phyloP scores from a whole-genome alignment of 2,797 vertebrate species.

The Lemur catta region DNA sequence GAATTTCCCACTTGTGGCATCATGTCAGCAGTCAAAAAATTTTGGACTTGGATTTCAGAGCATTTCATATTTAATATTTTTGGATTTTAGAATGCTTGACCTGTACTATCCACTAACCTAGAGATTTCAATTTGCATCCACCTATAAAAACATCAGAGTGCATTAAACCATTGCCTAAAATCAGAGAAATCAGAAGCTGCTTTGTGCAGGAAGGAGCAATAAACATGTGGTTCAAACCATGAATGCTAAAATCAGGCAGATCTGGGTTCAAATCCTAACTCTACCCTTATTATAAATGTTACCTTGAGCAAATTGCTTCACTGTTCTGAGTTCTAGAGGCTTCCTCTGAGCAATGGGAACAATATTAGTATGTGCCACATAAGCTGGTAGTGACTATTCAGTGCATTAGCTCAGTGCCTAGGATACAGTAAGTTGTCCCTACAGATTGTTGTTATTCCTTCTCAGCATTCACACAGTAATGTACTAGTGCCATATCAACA shows the following conservation, averaged over 20 bases:
- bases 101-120: neutral
- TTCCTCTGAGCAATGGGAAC: neutral
- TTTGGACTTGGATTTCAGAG: neutral
- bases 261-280: neutral
- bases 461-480: neutral
- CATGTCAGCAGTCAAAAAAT: neutral
- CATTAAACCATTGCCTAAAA: neutral
- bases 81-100: neutral
- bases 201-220: neutral
- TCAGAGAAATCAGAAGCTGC: neutral
- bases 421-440: neutral
- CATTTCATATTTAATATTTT: neutral
- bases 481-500: neutral
- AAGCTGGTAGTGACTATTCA: neutral
- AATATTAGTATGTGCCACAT: neutral
- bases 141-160: neutral
- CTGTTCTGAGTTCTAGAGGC: neutral
- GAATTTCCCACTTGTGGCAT: neutral
- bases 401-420: neutral
- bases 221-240: neutral
- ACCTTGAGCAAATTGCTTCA: neutral
- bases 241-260: neutral
- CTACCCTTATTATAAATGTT: neutral
- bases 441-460: neutral
- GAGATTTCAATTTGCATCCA: neutral